A percentile compares a stretch with the other conserved stretches of the same genome.
Conservation (phyloP, 2,113 vertebrate genomes). For the Garra rufa region DNA sequence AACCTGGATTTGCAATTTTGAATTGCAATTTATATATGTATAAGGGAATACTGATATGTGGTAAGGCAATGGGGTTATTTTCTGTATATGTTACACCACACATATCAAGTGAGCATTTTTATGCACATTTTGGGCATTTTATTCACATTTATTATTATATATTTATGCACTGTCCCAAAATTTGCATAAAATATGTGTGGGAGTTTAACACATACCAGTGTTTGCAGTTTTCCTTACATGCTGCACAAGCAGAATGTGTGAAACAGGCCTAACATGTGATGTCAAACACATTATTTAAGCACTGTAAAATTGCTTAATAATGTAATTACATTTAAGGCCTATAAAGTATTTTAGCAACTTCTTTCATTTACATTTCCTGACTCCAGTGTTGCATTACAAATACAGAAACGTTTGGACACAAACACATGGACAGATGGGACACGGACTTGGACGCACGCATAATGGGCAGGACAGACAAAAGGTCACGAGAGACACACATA, state of each 20-base stretch:
- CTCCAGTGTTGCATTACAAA: not conserved
- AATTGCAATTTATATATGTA: not conserved
- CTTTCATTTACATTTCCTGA: not conserved
- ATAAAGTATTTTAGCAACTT: not conserved
- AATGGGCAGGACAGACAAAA: conserved; percentile 44
- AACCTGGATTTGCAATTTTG: not conserved
- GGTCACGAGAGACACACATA: conserved; percentile 50
- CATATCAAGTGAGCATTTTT: not conserved
- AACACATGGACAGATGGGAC: conserved; percentile 28
- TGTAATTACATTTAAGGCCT: not conserved
- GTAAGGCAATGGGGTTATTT: not conserved
- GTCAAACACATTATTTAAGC: no score
- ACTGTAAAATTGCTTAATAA: not conserved
- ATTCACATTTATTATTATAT: not conserved
- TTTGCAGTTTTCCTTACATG: not conserved
- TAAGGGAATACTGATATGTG: not conserved
- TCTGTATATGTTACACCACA: no score
- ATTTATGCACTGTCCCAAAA: not conserved
- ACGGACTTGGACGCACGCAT: not conserved
- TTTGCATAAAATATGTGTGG: conserved; percentile 11
- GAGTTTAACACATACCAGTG: not conserved
- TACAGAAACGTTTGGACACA: conserved; percentile 30
- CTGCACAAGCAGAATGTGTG: not conserved
- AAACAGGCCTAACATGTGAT: not conserved
- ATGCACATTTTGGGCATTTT: not conserved